phyloP scores from a whole-genome alignment of 2,113 vertebrate species.

The Atrichornis clamosus region DNA sequence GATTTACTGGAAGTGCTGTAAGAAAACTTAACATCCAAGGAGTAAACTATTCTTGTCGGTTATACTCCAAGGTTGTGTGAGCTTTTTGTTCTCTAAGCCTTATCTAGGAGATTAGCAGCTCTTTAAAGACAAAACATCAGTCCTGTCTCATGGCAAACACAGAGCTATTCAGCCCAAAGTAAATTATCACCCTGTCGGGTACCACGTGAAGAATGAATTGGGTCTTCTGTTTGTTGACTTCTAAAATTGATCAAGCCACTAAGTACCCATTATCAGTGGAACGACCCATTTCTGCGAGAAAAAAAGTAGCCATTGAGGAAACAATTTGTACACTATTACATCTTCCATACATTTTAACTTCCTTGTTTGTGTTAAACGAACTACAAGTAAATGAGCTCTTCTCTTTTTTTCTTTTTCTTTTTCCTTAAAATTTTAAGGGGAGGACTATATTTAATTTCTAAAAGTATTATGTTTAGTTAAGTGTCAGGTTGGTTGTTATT shows the following conservation, averaged over 20 bases:
- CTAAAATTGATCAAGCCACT: constrained; percentile 19
- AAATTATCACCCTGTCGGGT: background rate
- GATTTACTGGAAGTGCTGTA: background rate
- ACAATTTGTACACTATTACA: background rate
- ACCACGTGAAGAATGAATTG: background rate
- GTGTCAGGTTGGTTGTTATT: background rate
- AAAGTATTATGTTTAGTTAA: background rate
- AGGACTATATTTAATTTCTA: background rate
- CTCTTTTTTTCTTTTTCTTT: background rate
- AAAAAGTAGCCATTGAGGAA: background rate
- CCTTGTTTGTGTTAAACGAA: background rate
- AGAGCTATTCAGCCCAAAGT: background rate
- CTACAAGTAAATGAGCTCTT: background rate
- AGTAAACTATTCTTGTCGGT: background rate
- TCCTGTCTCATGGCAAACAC: background rate
- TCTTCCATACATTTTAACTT: background rate
- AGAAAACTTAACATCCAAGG: background rate
- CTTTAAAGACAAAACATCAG: background rate
- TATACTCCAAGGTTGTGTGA: background rate
- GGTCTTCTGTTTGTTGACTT: background rate
- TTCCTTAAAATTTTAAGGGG: background rate
- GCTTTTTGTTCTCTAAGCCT: background rate
- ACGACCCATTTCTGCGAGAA: background rate
- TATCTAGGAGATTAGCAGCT: background rate
- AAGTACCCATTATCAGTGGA: constrained; percentile 1